Evolutionary conservation across 2,113 vertebrate species (phyloP), one percentile per base, ranked within the genome.

Genomic region (Catagonus wagneri): DNA sequence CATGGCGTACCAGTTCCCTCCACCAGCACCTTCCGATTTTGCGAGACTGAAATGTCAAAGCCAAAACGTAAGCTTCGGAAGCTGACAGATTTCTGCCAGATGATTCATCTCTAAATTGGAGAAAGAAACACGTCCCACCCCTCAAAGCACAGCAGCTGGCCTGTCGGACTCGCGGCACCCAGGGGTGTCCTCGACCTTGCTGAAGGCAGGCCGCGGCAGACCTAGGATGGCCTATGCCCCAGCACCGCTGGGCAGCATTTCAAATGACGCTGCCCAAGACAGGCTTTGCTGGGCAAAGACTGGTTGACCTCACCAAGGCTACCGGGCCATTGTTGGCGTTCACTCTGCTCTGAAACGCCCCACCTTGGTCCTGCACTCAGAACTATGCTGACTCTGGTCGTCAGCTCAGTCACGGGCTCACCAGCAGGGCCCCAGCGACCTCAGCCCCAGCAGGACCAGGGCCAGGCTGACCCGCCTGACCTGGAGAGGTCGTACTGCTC

Each of bases 401-500:
- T 3, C 0, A 6, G 52, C 72, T 89, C 29, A 50, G 39, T 1
- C 1, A 15, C 6, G 0, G 0, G 50, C 60, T 68, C 78, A 29
- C 34, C 14, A 12, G 52, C 20, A 5, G 2, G 56, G 23, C 19
- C 76, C 0, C 7, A 6, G 7, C 0, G 2, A 56, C 68, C 78
- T 20, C 12, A 4, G 65, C 27, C 6, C 52, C 3, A 9, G 0
- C 11, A 5, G 10, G 22, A 61, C 29, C 25, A 0, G 1, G 69
- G 27, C 27, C 16, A 17, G 83, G 39, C 13, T 1, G 44, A 6
- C 19, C 14, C 29, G 16, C 79, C 97, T 98, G 97, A 99, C 99
- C 99, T 99, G 97, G 99, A 99, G 44, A 99, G 97, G 90, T 99
- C 99, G 8, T 99, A 99, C 8, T 99, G 99, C 39, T 99, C 98